Conservation (phyloP, 1,140 invertebrate species). For the Trichonephila clavata region DNA sequence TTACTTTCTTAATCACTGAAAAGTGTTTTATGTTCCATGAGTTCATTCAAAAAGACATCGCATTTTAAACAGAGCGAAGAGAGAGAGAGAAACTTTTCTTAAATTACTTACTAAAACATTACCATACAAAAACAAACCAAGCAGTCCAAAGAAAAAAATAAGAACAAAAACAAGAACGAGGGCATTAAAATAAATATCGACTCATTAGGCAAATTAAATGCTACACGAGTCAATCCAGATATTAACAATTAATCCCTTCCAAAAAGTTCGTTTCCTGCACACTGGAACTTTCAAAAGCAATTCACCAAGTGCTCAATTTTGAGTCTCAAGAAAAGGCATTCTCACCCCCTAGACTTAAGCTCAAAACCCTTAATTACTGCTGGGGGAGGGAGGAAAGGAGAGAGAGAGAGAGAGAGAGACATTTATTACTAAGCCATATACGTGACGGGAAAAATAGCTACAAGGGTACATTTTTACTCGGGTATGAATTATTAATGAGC, state of each 20-base stretch:
- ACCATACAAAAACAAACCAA: neutral
- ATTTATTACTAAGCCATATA: slow-evolving; percentile 60
- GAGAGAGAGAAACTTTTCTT: too few species aligned
- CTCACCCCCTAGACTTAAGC: neutral
- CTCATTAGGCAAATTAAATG: slow-evolving; percentile 58
- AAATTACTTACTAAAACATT: neutral
- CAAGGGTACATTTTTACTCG: slow-evolving; percentile 64
- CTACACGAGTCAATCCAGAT: slow-evolving; percentile 57
- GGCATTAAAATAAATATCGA: slow-evolving; percentile 36
- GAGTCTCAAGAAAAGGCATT: neutral
- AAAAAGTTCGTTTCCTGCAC: neutral
- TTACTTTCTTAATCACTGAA: neutral
- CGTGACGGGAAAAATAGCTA: slow-evolving; percentile 55
- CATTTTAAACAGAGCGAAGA: neutral
- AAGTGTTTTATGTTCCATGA: neutral
- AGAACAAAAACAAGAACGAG: neutral
- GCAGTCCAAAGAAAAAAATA: neutral
- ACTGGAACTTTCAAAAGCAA: slow-evolving; percentile 20
- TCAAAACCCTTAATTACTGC: slow-evolving; percentile 43
- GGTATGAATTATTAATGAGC: slow-evolving; percentile 59
- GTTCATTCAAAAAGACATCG: neutral
- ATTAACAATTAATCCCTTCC: slow-evolving; percentile 57
- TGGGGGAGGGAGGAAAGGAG: neutral
- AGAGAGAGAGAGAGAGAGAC: neutral
- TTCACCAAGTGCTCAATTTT: slow-evolving; percentile 12